Conservation (phyloP, 2,113 vertebrate genomes). For the Phoenicopterus ruber region DNA sequence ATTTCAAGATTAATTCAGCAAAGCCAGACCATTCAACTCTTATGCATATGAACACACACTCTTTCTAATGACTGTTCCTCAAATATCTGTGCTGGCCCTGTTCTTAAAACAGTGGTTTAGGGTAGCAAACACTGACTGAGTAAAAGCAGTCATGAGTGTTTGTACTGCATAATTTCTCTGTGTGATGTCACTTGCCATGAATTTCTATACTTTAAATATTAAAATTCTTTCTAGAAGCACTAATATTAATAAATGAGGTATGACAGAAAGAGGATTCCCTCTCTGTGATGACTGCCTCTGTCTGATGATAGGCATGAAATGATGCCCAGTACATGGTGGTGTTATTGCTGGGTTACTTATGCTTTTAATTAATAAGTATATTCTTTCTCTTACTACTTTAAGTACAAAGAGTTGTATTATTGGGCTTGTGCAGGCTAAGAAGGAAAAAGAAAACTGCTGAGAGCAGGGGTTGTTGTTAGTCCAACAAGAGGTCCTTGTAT, state of each 20-base stretch:
- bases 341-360: neutral
- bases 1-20: neutral
- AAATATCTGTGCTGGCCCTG: neutral
- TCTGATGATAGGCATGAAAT: neutral
- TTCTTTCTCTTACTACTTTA: neutral
- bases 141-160: neutral
- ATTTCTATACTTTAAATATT: neutral
- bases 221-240: neutral
- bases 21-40: neutral
- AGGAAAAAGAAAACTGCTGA: neutral
- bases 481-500: neutral
- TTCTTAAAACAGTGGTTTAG: neutral
- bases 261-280: neutral
- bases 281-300: neutral
- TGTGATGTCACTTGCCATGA: neutral
- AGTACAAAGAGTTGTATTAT: neutral
- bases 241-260: neutral
- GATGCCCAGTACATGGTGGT: neutral
- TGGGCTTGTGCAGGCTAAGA: neutral
- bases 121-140: neutral
- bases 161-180: neutral
- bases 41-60: neutral
- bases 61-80: neutral
- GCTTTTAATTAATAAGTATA: neutral
- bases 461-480: neutral